A percentile compares a stretch with the other conserved stretches of the same genome.
These are phyloP conservation scores for Xylocampa areola DNA, from an alignment of 2,888 invertebrate genomes.

Conservation along the genomic window DNA sequence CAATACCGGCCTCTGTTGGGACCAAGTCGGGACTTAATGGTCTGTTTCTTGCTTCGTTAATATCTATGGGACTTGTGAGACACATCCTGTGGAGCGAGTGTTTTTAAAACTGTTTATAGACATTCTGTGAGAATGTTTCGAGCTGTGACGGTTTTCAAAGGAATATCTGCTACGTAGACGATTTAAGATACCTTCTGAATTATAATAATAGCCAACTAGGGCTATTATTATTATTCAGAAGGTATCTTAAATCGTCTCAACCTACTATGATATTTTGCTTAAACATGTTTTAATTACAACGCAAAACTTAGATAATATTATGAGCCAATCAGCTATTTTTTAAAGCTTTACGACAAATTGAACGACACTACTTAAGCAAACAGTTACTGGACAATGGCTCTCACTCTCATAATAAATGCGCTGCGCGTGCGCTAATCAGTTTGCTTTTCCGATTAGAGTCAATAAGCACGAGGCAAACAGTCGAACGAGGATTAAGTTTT, in stretches of 20 bases:
- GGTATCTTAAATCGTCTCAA: neutral
- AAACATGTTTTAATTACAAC: neutral
- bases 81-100: constrained; percentile 53
- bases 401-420: constrained; percentile 57
- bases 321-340: neutral
- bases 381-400: constrained; percentile 39
- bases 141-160: constrained; percentile 1
- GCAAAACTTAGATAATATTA: neutral
- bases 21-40: constrained; percentile 71
- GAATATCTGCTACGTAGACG: constrained; percentile 3
- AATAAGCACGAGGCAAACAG: constrained; percentile 51
- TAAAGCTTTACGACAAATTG: constrained; percentile 11
- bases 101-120: constrained; percentile 40
- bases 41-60: constrained; percentile 66
- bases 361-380: constrained; percentile 26
- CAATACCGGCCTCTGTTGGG: constrained; percentile 70
- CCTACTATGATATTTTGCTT: neutral
- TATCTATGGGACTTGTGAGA: constrained; percentile 51
- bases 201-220: too few relatives aligned
- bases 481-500: constrained; percentile 32
- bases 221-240: too few relatives aligned
- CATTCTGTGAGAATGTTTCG: constrained; percentile 14
- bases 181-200: neutral
- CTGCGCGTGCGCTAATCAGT: constrained; percentile 57
- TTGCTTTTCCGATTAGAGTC: constrained; percentile 60